Evolutionary conservation across 2,888 invertebrate species (phyloP).

Genomic region (Diogma glabrata): DNA sequence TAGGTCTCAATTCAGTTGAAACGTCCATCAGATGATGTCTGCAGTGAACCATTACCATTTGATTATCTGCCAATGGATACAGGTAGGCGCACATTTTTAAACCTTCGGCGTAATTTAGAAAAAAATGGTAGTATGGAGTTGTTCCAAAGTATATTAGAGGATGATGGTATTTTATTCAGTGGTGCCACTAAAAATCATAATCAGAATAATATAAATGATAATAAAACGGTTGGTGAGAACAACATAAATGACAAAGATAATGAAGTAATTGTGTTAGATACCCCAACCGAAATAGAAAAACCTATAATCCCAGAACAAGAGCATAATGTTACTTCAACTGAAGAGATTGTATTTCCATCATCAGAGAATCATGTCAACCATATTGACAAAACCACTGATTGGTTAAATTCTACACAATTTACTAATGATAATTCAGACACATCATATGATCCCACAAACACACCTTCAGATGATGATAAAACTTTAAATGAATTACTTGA

Average conservation of each 20-base stretch:
- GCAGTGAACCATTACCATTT: conserved; percentile 74
- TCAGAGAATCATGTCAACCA: conserved; percentile 16
- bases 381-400: conserved; percentile 33
- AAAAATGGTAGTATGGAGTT: conserved; percentile 45
- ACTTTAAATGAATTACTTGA: conserved; percentile 60
- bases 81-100: conserved; percentile 69
- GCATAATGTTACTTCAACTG: conserved; percentile 28
- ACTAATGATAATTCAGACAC: conserved; percentile 6
- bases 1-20: conserved; percentile 71
- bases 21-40: conserved; percentile 72
- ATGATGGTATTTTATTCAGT: conserved; percentile 32
- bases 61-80: conserved; percentile 64
- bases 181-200: neutral
- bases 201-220: conserved; percentile 3
- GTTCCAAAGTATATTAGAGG: conserved; percentile 40
- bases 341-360: conserved; percentile 18
- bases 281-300: conserved; percentile 25
- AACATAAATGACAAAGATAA: conserved; percentile 11
- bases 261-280: conserved; percentile 32
- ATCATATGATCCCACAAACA: conserved; percentile 15
- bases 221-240: conserved; percentile 7
- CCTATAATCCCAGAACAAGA: conserved; percentile 23
- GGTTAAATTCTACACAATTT: conserved; percentile 33
- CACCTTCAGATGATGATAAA: conserved; percentile 41
- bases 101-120: conserved; percentile 45